Evolutionary conservation across 1,140 invertebrate genomes (phyloP).

Genomic region (Coenobita brevimanus): DNA sequence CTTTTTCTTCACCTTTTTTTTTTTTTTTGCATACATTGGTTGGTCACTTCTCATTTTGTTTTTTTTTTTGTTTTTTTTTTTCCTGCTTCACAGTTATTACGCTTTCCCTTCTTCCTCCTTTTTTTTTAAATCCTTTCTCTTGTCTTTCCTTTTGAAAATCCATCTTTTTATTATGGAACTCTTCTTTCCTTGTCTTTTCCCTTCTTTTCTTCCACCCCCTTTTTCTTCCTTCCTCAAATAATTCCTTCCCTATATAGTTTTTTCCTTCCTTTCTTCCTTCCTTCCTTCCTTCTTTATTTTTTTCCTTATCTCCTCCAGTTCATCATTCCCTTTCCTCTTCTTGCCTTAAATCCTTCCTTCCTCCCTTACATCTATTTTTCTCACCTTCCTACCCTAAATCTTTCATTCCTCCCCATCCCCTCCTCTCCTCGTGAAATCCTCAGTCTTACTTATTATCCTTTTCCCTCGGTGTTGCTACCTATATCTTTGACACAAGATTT

Average conservation of each 20-base stretch:
- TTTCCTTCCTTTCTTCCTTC: background rate
- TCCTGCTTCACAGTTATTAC: background rate
- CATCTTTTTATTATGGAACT: background rate
- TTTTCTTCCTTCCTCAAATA: background rate
- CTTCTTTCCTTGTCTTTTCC: background rate
- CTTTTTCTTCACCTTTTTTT: background rate
- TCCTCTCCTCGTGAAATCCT: background rate
- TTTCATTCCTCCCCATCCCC: no score
- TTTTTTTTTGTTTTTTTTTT: background rate
- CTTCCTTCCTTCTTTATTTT: slow-evolving; percentile 1
- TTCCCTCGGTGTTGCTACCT: background rate
- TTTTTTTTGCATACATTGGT: background rate
- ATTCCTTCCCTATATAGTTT: background rate
- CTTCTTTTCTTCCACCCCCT: no score
- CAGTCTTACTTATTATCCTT: background rate
- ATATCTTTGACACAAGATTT: background rate
- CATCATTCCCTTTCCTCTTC: background rate
- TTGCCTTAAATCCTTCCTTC: background rate
- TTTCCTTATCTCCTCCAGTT: background rate
- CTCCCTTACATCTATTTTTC: background rate
- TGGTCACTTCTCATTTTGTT: background rate
- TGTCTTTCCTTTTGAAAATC: slow-evolving; percentile 4
- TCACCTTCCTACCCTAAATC: background rate
- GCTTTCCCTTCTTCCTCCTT: background rate
- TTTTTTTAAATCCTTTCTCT: background rate